Percentiles rank a stretch among this genome's conserved stretches.
These are phyloP conservation scores for Limenitis camilla DNA, from an alignment of 2,888 invertebrate species.

Conservation along the genomic window DNA sequence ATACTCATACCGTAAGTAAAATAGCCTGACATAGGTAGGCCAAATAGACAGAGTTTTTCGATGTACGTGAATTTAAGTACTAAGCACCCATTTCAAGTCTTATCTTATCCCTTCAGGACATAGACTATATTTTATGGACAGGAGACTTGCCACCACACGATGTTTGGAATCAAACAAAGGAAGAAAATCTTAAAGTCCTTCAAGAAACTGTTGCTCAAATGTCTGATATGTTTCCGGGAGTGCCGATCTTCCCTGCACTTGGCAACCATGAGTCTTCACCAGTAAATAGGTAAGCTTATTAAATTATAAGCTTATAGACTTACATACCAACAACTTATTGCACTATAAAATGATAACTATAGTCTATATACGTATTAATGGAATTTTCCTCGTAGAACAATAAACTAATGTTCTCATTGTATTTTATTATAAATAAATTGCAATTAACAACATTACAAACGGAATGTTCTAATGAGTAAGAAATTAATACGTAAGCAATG, in stretches of 20 bases:
- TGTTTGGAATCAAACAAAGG: constrained; percentile 94
- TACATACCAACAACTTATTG: no score
- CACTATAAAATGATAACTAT: no score
- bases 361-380: no score
- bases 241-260: constrained; percentile 94
- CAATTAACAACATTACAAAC: no score
- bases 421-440: no score
- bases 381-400: no score
- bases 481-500: no score
- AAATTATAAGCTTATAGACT: not conserved
- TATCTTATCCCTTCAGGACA: constrained; percentile 76
- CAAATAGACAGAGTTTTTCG: not conserved
- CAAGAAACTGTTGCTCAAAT: constrained; percentile 90
- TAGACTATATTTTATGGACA: constrained; percentile 96
- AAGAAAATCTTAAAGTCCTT: constrained; percentile 89
- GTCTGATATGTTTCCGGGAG: constrained; percentile 90
- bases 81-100: no score
- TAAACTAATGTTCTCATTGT: no score
- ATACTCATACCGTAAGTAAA: constrained; percentile 83
- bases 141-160: constrained; percentile 98
- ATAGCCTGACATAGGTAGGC: not conserved
- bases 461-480: no score
- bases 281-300: constrained; percentile 83
- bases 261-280: constrained; percentile 98
- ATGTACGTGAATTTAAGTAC: no score